A percentile compares a stretch with the other conserved stretches of the same genome.
Conservation (phyloP, 2,113 vertebrate genomes). For the Pipa parva region DNA sequence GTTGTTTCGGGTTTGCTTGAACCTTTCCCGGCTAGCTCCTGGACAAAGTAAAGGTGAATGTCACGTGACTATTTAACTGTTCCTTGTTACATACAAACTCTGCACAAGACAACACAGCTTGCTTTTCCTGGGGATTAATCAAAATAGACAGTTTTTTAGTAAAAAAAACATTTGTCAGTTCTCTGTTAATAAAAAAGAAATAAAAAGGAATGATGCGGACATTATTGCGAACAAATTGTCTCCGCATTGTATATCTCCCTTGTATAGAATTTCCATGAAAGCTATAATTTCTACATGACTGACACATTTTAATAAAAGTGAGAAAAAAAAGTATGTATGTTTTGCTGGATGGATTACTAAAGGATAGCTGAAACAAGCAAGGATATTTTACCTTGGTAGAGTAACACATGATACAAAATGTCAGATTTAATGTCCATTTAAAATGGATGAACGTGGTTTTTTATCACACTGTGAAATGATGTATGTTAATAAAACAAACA, state of each 20-base stretch:
- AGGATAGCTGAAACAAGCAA: background rate
- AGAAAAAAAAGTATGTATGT: background rate
- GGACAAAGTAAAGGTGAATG: too few species aligned
- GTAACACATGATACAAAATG: background rate
- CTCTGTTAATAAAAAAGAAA: background rate
- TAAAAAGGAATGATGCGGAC: background rate
- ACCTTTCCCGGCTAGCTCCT: too few species aligned
- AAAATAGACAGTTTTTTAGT: background rate
- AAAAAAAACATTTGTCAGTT: background rate
- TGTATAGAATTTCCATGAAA: background rate
- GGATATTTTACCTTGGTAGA: background rate
- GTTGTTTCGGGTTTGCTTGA: too few species aligned
- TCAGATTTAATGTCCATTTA: background rate
- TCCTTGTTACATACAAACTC: too few species aligned
- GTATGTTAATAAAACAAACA: background rate
- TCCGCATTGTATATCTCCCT: background rate
- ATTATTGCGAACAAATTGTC: background rate
- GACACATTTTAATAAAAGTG: conserved; percentile 17
- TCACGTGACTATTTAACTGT: too few species aligned
- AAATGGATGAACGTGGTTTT: background rate
- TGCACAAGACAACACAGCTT: too few species aligned
- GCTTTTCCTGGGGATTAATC: background rate
- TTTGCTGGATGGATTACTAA: background rate
- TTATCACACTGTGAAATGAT: background rate
- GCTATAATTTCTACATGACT: conserved; percentile 5